Evolutionary conservation across 1,140 invertebrate species (phyloP), one percentile per base, ranked within the genome.

Genomic region (Onthophagus taurus): DNA sequence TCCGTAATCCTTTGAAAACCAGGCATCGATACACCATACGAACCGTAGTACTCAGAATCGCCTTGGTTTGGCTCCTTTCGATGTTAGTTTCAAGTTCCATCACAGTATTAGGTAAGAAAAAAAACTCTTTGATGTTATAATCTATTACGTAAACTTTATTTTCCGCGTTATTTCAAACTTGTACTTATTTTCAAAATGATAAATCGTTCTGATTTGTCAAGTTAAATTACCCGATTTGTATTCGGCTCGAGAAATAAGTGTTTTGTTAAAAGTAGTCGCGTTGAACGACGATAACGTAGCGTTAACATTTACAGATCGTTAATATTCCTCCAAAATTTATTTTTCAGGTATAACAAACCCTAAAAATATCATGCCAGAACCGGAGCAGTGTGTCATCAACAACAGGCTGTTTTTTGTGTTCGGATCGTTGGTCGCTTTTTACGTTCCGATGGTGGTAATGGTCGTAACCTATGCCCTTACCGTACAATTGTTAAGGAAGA

Each of bases 371-470:
- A 85, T 85, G 80, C 84, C 83, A 1, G 68, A 77, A 33, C 72
- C 76, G 3, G 70, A 77, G 17, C 60, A 75, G 18, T 93, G 89
- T 65, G 81, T 84, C 34, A 92, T 93, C 54, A 88, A 88, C 66
- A 91, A 90, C 65, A 70, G 82, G 9, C 73, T 82, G 8, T 92
- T 90, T 69, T 88, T 86, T 71, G 79, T 89, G 3, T 86, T 90
- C 54, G 88, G 86, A 0, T 93, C 89, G 0, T 66, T 95, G 51
- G 77, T 93, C 33, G 89, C 76, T 21, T 97, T 97, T 67, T 94
- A 94, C 68, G 81, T 96, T 31, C 92, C 92, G 1, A 89, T 96
- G 78, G 66, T 90, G 26, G 86, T 90, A 37, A 92, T 92, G 87
- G 77, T 92, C 19, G 75, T 87, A 18, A 90, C 89, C 1, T 95